Percentiles rank a stretch among this genome's conserved stretches.
Conservation (phyloP, 2,797 vertebrate species). For the Lemur catta region DNA sequence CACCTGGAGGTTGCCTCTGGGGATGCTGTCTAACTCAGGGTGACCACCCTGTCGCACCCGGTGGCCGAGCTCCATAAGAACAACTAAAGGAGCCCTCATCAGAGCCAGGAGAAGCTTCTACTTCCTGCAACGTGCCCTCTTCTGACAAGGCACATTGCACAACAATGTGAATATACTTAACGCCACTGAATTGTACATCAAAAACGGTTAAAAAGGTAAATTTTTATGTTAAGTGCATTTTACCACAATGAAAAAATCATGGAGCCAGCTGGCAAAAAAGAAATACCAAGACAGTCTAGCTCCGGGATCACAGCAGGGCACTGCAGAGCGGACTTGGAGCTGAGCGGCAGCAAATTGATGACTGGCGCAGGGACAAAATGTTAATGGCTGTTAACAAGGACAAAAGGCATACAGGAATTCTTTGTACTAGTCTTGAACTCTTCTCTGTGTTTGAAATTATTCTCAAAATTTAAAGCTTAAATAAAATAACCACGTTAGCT, state of each 20-base stretch:
- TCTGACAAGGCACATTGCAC: background rate
- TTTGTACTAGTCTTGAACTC: background rate
- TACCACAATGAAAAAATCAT: background rate
- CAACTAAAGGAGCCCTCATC: background rate
- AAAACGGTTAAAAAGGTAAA: background rate
- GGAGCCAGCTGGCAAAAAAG: background rate
- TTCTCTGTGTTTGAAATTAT: background rate
- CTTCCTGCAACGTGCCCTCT: background rate
- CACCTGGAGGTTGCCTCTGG: background rate
- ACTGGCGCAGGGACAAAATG: background rate
- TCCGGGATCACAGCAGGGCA: background rate
- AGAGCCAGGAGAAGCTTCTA: background rate
- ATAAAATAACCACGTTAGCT: background rate
- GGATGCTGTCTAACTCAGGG: background rate
- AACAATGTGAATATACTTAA: background rate
- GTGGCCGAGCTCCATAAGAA: background rate
- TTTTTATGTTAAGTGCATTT: background rate
- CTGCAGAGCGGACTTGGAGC: rapidly evolving
- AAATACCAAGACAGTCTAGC: background rate
- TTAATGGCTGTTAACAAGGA: too few relatives aligned
- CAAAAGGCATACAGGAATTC: background rate
- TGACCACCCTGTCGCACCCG: background rate
- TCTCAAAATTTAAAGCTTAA: background rate
- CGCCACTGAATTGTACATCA: background rate
- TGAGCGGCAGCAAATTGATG: background rate